A percentile compares a stretch with the other conserved stretches of the same genome.
phyloP scores from a whole-genome alignment of 2,797 vertebrate genomes.

The Buceros bicornis region DNA sequence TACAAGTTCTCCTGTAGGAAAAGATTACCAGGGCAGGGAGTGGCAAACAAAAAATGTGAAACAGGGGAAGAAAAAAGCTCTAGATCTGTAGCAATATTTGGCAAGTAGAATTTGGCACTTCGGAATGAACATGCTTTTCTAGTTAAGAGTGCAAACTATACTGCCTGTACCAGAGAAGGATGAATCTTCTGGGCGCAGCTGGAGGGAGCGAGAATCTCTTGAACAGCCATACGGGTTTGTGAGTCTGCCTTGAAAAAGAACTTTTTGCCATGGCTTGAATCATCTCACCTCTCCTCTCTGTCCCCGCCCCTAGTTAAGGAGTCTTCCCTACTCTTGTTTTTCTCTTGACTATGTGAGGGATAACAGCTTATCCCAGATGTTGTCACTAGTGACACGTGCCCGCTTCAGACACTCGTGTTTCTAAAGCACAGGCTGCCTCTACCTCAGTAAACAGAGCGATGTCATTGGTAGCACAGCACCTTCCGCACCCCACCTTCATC shows the following conservation, averaged over 20 bases:
- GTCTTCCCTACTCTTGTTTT: not conserved
- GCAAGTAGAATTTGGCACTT: slow-evolving; percentile 47
- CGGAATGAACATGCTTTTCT: slow-evolving; percentile 42
- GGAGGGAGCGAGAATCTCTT: not conserved
- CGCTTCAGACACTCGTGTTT: not conserved
- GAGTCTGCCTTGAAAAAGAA: not conserved
- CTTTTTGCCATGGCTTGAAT: not conserved
- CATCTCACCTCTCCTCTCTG: not conserved
- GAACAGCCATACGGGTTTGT: not conserved
- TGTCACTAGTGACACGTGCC: not conserved
- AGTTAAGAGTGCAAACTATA: slow-evolving; percentile 38
- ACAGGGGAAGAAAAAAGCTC: slow-evolving; percentile 16
- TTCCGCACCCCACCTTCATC: not conserved
- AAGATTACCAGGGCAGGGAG: not conserved
- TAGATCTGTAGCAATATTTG: slow-evolving; percentile 49
- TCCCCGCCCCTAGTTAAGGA: not conserved
- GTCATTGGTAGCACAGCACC: not conserved
- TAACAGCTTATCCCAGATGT: not conserved
- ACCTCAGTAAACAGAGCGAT: not conserved
- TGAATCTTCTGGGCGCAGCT: slow-evolving; percentile 31
- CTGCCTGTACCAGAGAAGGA: slow-evolving; percentile 23
- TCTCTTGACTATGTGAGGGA: not conserved
- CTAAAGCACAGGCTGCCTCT: not conserved
- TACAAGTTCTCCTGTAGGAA: not conserved
- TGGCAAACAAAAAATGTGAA: slow-evolving; percentile 30